Evolutionary conservation across 1,140 invertebrate species (phyloP).

Genomic region (Aporrectodea caliginosa): DNA sequence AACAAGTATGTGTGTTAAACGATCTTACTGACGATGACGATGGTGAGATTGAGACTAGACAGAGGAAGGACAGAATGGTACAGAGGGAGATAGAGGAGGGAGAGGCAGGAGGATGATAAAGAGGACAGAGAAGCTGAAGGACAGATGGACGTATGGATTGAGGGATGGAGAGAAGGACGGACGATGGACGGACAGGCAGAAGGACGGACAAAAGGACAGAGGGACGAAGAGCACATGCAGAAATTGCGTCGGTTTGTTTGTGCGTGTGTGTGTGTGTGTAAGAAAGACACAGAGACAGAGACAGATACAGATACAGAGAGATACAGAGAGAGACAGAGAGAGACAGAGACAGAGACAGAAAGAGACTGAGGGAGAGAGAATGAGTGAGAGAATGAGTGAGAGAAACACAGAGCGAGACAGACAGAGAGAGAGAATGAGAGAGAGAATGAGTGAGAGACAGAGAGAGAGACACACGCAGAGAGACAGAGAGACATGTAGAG

Average conservation of each 20-base stretch:
- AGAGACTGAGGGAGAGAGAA: constrained; percentile 14
- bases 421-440: constrained; percentile 6
- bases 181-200: constrained; percentile 14
- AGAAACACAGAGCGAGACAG: constrained; percentile 12
- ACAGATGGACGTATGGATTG: too few relatives aligned
- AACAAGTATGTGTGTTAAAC: too few relatives aligned
- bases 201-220: constrained; percentile 6
- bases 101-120: neutral
- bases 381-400: constrained; percentile 1
- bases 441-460: constrained; percentile 4
- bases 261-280: too few relatives aligned
- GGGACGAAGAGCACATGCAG: neutral
- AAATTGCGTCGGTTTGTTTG: neutral
- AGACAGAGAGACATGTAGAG: constrained; percentile 7
- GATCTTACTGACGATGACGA: too few relatives aligned
- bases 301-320: neutral
- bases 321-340: neutral
- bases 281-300: too few relatives aligned
- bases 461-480: constrained; percentile 11
- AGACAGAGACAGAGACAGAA: constrained; percentile 20
- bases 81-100: neutral
- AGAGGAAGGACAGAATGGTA: neutral
- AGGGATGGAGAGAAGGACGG: too few relatives aligned
- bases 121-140: too few relatives aligned
- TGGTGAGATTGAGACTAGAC: too few relatives aligned